Conservation (phyloP, 2,113 vertebrate genomes). For the Synodontis membranacea region DNA sequence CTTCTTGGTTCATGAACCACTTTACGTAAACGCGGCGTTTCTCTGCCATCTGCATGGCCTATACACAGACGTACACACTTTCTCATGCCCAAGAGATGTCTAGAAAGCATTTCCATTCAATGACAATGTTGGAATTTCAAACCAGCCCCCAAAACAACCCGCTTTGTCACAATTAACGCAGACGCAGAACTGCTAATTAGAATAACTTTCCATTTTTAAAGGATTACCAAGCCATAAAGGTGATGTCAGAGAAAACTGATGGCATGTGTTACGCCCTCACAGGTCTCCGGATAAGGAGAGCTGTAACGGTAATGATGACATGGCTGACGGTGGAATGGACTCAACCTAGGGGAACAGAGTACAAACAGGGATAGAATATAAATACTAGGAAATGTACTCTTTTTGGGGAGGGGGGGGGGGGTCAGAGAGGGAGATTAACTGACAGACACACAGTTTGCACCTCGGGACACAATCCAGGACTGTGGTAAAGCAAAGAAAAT, state of each 20-base stretch:
- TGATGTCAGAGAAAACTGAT: conserved; percentile 23
- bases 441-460: background rate
- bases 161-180: conserved; percentile 11
- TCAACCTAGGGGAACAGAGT: background rate
- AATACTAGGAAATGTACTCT: background rate
- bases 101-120: background rate
- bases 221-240: conserved; percentile 4
- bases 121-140: background rate
- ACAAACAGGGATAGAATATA: background rate
- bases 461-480: background rate
- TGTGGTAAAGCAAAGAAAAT: background rate
- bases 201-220: conserved; percentile 13
- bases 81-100: background rate
- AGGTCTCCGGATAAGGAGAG: background rate
- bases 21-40: background rate
- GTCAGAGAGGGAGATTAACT: too few species aligned
- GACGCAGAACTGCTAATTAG: conserved; percentile 6
- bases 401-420: background rate
- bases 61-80: background rate
- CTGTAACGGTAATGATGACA: conserved; percentile 3
- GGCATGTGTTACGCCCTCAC: background rate
- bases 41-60: too few species aligned
- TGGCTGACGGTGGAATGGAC: background rate
- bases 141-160: background rate
- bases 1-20: background rate